Evolutionary conservation across 1,140 invertebrate species (phyloP), one percentile per base, ranked within the genome.

Genomic region (Amphibalanus amphitrite): DNA sequence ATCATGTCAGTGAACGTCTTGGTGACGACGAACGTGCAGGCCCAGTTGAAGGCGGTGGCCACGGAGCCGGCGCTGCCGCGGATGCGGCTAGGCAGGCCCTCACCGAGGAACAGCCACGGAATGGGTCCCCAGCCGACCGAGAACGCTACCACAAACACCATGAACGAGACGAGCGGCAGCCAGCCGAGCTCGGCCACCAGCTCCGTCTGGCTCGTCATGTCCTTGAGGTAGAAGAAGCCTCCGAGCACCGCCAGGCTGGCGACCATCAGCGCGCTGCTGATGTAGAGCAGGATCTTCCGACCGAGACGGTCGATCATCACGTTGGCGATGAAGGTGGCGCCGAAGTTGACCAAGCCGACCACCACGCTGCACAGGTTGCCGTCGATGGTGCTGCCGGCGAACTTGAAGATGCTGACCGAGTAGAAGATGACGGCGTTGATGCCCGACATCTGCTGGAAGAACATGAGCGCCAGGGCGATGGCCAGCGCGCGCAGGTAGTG

Each of bases 351-450:
- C 13, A 89, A 78, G 23, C 92, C 93, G 30, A 96, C 87, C 73
- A 95, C 89, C 38, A 93, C 77, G 65, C 88, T 88, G 73, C 86
- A 86, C 0, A 90, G 28, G 77, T 89, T 88, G 74, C 85, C 83
- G 75, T 91, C 86, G 67, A 93, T 85, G 6, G 82, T 84, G 71
- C 89, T 90, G 20, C 74, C 88, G 78, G 71, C 87, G 79, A 59
- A 82, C 80, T 75, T 81, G 79, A 97, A 97, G 70, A 97, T 95
- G 69, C 82, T 82, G 23, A 89, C 89, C 0, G 92, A 91, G 78
- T 97, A 95, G 78, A 95, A 96, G 74, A 96, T 92, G 29, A 95
- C 89, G 4, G 92, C 92, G 76, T 95, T 95, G 74, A 94, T 93
- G 29, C 93, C 94, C 74, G 88, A 92, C 72, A 95, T 81, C 80